Conservation (phyloP, 2,888 invertebrate genomes). For the Eremobia ochroleuca region DNA sequence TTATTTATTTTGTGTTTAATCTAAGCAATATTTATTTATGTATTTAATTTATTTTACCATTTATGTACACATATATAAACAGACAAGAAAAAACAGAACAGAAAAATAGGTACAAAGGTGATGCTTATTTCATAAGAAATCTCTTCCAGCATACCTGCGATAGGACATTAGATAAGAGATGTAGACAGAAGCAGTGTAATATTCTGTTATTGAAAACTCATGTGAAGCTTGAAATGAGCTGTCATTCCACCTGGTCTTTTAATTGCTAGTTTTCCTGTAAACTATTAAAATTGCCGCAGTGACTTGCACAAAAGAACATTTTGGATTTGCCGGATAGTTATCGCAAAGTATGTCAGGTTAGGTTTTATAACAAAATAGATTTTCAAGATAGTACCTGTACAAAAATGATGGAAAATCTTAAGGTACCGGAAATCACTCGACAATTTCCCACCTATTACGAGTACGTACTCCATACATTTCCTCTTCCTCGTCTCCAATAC, state of each 20-base stretch:
- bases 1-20: neutral
- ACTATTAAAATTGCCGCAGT: no score
- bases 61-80: no score
- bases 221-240: neutral
- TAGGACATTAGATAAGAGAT: no score
- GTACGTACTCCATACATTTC: constrained; percentile 8
- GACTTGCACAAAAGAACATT: neutral
- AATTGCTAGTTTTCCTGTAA: neutral
- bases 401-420: neutral
- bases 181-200: no score
- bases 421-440: neutral
- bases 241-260: neutral
- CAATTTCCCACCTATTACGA: constrained; percentile 11
- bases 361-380: neutral
- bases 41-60: no score
- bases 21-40: neutral
- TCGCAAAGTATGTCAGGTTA: neutral
- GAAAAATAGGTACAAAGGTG: no score
- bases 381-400: neutral
- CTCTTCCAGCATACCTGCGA: no score
- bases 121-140: no score
- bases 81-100: no score
- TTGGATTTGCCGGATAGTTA: neutral
- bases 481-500: neutral
- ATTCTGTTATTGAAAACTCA: neutral